Evolutionary conservation across 2,797 vertebrate genomes (phyloP), one percentile per base, ranked within the genome.

Genomic region (Macrochelys suwanniensis): DNA sequence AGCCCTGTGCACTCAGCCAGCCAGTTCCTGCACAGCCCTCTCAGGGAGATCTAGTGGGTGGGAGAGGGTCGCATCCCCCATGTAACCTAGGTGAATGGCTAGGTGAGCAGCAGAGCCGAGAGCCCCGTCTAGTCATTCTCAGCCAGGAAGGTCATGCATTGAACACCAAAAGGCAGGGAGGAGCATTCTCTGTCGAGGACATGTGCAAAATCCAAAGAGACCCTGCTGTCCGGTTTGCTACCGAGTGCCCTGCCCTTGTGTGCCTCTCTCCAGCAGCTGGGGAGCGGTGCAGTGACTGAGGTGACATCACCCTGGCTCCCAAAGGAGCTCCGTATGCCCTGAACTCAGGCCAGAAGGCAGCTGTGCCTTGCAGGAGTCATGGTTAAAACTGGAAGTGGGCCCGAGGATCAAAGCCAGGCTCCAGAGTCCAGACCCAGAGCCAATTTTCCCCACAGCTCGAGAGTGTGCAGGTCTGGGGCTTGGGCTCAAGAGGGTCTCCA

Each of bases 161-260:
- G 28, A 79, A 54, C 37, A 57, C 2, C 56, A 47, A 13, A 59
- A 81, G 76, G 42, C 79, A 17, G 26, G 31, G 47, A 19, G 56
- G 59, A 11, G 19, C 42, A 13, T 23, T 13, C 23, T 87, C 84
- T 57, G 45, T n/a, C 76, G 71, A 45, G 56, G 65, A 33, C 65
- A 78, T 5, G 0, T 6, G 23, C 37, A 76, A 80, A 84, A 65
- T 84, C 53, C 53, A 33, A 53, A 85, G 16, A 59, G n/a, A 42
- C 68, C 26, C 50, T 3, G 0, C 88, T 42, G 25, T 45, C 59
- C 56, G 9, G 65, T 88, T 53, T 15, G 5, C 12, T 76, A 4
- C 53, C 11, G 33, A 0, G 0, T 92, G 82, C 37, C 61, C 76
- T 0, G 5, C 47, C 65, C 61, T 50, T n/a, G 17, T 68, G 42